Conservation (phyloP, 1,140 invertebrate species). For the Bombus confusus region DNA sequence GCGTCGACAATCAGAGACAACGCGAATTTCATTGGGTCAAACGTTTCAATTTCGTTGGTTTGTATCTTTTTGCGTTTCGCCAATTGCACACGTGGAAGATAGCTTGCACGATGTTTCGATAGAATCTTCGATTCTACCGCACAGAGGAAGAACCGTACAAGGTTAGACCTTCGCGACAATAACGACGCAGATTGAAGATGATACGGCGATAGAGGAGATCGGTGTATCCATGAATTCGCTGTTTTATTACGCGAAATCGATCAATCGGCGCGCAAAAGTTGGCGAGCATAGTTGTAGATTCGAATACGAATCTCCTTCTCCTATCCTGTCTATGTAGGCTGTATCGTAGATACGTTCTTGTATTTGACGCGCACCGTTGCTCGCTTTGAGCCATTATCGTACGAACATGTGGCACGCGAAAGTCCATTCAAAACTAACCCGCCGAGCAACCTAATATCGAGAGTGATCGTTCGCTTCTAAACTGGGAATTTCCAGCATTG, state of each 20-base stretch:
- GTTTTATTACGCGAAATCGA: slow-evolving; percentile 51
- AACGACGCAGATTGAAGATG: not conserved
- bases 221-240: slow-evolving; percentile 46
- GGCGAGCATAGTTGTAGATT: slow-evolving; percentile 48
- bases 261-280: slow-evolving; percentile 33
- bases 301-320: slow-evolving; percentile 30
- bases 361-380: slow-evolving; percentile 40
- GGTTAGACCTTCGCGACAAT: no score
- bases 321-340: not conserved
- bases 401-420: not conserved
- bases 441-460: not conserved
- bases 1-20: not conserved
- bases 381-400: slow-evolving; percentile 40
- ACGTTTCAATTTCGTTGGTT: no score
- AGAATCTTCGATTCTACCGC: no score
- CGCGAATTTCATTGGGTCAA: not conserved
- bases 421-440: slow-evolving; percentile 1
- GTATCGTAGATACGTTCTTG: slow-evolving; percentile 37
- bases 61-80: not conserved
- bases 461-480: not conserved
- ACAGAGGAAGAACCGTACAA: no score
- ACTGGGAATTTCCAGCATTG: not conserved
- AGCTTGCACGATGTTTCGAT: not conserved
- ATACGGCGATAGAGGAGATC: slow-evolving; percentile 19
- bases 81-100: not conserved